phyloP scores from a whole-genome alignment of 2,888 invertebrate species.

The Camponotus fellah region DNA sequence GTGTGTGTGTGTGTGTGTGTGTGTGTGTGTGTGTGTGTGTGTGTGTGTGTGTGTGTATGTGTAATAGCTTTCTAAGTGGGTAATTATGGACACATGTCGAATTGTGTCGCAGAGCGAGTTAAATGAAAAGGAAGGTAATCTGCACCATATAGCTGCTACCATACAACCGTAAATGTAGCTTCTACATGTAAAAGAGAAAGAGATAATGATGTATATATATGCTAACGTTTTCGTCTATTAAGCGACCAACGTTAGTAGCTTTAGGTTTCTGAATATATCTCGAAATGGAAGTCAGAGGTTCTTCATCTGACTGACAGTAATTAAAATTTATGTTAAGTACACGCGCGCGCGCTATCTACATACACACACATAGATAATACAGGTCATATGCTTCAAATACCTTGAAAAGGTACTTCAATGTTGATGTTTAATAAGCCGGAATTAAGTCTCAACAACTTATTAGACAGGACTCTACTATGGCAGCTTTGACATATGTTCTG shows the following conservation, averaged over 20 bases:
- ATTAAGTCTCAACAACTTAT: constrained; percentile 13
- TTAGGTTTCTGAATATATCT: background rate
- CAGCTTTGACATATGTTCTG: constrained; percentile 8
- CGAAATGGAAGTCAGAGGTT: constrained; percentile 19
- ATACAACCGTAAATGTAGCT: background rate
- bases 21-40: too few species aligned
- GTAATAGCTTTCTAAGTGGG: constrained; percentile 20
- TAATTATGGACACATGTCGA: constrained; percentile 58
- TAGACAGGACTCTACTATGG: background rate
- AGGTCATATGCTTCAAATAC: background rate
- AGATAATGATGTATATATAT: background rate
- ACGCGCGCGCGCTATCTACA: background rate
- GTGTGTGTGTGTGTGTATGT: background rate
- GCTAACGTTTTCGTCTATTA: constrained; percentile 9
- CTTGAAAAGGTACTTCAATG: background rate
- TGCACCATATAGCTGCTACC: background rate
- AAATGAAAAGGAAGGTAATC: constrained; percentile 29
- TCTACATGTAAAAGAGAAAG: background rate
- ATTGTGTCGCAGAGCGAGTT: background rate
- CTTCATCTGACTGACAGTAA: background rate
- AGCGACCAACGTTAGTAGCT: background rate
- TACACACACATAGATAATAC: background rate
- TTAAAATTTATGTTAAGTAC: constrained; percentile 17
- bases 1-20: too few species aligned
- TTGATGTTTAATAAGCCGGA: constrained; percentile 22